Conservation (phyloP, 2,888 invertebrate species). For the Cremastinae sp. region DNA sequence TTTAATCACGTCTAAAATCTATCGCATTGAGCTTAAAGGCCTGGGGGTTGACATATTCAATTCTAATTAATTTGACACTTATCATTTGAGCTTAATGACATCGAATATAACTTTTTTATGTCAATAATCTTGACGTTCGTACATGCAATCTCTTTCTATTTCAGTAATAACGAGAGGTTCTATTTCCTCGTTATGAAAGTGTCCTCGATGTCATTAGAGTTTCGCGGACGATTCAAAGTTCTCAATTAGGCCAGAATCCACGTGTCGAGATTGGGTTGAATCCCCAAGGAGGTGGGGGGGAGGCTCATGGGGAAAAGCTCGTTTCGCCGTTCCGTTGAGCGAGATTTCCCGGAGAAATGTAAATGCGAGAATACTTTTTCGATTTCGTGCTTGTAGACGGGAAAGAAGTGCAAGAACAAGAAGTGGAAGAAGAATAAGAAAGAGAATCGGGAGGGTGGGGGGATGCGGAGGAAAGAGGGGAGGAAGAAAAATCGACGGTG, state of each 20-base stretch:
- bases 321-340: constrained; percentile 31
- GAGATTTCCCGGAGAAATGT: constrained; percentile 49
- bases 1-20: too few species aligned
- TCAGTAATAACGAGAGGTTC: too few species aligned
- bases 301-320: constrained; percentile 39
- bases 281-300: constrained; percentile 22
- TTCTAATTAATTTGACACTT: too few species aligned
- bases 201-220: constrained; percentile 7
- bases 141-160: too few species aligned
- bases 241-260: constrained; percentile 32
- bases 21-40: too few species aligned
- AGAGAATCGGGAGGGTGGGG: constrained; percentile 5
- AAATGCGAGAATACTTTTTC: constrained; percentile 57
- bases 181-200: neutral
- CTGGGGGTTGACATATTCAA: too few species aligned
- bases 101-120: too few species aligned
- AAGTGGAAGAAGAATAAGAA: constrained; percentile 15
- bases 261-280: constrained; percentile 29
- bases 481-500: constrained; percentile 32
- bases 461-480: constrained; percentile 27
- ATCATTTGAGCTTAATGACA: too few species aligned
- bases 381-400: constrained; percentile 52
- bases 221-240: constrained; percentile 6
- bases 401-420: constrained; percentile 21
- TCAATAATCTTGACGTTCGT: too few species aligned